phyloP scores from a whole-genome alignment of 2,888 invertebrate species.

The Troides oblongomaculatus region DNA sequence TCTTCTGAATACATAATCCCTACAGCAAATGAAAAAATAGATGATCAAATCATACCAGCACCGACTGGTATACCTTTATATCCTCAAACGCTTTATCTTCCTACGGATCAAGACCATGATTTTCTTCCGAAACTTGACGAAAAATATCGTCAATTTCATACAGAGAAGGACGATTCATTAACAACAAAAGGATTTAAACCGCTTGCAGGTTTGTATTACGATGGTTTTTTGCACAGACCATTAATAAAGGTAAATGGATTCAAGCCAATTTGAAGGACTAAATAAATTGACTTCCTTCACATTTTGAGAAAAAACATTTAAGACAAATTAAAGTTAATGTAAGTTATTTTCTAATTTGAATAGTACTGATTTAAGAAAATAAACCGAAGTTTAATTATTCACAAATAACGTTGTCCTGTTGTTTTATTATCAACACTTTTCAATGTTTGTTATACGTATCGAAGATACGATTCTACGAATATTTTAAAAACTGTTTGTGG shows the following conservation, averaged over 20 bases:
- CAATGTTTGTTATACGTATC: too few relatives aligned
- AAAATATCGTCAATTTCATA: slow-evolving; percentile 58
- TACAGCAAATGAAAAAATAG: background rate
- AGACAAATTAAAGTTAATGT: too few relatives aligned
- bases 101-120: slow-evolving; percentile 27
- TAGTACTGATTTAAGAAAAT: too few relatives aligned
- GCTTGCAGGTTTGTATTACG: slow-evolving; percentile 70
- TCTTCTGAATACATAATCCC: background rate
- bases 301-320: too few relatives aligned
- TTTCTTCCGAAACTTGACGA: slow-evolving; percentile 50
- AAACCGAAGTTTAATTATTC: too few relatives aligned
- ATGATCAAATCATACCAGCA: background rate
- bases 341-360: too few relatives aligned
- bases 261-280: slow-evolving; percentile 37
- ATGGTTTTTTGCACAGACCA: slow-evolving; percentile 64
- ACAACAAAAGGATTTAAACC: slow-evolving; percentile 57
- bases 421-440: too few relatives aligned
- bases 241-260: slow-evolving; percentile 51
- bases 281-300: background rate
- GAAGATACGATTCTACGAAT: too few relatives aligned
- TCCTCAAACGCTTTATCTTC: background rate
- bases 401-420: too few relatives aligned
- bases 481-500: too few relatives aligned
- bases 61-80: background rate
- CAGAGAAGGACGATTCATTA: slow-evolving; percentile 42